Percentiles rank a stretch among this genome's conserved stretches.
phyloP scores from a whole-genome alignment of 2,113 vertebrate genomes.

The Phyllostomus hastatus region DNA sequence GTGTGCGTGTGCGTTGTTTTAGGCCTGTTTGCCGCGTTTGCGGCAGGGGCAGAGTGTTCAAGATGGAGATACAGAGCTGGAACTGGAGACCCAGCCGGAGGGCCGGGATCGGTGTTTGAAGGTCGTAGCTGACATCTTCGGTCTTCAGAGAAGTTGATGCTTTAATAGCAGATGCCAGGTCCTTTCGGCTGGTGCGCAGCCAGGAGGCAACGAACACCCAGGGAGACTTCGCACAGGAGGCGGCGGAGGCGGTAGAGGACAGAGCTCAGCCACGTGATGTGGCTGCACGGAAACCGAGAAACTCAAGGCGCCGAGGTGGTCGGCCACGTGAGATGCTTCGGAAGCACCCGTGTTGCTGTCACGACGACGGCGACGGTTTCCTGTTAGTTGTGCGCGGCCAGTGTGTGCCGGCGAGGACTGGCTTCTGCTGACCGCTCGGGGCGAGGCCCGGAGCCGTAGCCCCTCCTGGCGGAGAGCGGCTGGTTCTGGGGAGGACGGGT shows the following conservation, averaged over 20 bases:
- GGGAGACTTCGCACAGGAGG: not conserved
- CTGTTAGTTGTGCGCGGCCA: not conserved
- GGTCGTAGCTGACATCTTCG: not conserved
- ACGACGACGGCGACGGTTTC: not conserved
- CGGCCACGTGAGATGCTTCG: not conserved
- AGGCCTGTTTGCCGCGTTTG: not conserved
- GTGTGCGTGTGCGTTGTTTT: not conserved
- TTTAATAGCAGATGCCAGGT: not conserved
- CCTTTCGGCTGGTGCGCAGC: not conserved
- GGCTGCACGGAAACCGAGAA: not conserved
- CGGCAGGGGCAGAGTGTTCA: not conserved
- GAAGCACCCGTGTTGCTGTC: not conserved
- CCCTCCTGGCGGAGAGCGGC: no score
- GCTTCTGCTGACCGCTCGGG: no score
- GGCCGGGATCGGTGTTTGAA: slow-evolving; percentile 17
- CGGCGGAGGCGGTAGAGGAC: not conserved
- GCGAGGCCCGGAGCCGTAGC: no score
- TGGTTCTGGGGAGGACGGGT: no score
- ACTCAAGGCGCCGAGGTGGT: not conserved
- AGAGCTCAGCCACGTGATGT: not conserved
- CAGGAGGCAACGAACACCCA: not conserved
- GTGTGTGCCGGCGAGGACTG: fast-evolving
- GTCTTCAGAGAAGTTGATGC: not conserved
- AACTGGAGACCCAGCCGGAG: not conserved
- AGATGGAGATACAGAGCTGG: not conserved